These are phyloP conservation scores for Sebastiscus tertius DNA, from an alignment of 2,797 vertebrate genomes.

Conservation along the genomic window DNA sequence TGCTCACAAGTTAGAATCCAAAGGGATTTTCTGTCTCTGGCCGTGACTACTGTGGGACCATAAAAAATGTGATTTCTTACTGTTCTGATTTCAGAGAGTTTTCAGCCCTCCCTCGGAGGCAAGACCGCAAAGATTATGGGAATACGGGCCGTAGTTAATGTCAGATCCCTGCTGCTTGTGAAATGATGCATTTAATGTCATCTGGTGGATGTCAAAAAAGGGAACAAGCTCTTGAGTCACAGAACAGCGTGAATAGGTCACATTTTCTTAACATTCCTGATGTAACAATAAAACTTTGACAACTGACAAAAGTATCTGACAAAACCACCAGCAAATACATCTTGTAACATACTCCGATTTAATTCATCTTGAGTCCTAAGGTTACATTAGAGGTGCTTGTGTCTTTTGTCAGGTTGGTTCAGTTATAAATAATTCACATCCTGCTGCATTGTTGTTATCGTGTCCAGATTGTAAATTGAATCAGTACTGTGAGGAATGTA, in stretches of 20 bases:
- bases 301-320: background rate
- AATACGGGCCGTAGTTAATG: background rate
- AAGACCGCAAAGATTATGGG: background rate
- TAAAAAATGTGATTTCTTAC: background rate
- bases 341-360: background rate
- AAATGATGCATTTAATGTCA: slow-evolving; percentile 17
- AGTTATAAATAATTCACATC: background rate
- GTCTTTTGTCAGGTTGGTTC: background rate
- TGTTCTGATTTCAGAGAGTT: background rate
- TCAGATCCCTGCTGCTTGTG: background rate
- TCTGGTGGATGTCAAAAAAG: background rate
- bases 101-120: background rate
- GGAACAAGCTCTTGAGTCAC: background rate
- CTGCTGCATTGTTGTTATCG: background rate
- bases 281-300: background rate
- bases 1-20: background rate
- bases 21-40: background rate
- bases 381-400: background rate
- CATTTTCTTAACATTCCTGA: background rate
- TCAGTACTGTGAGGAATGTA: background rate
- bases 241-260: background rate
- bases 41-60: background rate
- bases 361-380: background rate
- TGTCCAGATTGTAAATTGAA: background rate
- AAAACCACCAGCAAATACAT: background rate